Evolutionary conservation across 2,797 vertebrate genomes (phyloP), one percentile per base, ranked within the genome.

Genomic region (Smutsia gigantea): DNA sequence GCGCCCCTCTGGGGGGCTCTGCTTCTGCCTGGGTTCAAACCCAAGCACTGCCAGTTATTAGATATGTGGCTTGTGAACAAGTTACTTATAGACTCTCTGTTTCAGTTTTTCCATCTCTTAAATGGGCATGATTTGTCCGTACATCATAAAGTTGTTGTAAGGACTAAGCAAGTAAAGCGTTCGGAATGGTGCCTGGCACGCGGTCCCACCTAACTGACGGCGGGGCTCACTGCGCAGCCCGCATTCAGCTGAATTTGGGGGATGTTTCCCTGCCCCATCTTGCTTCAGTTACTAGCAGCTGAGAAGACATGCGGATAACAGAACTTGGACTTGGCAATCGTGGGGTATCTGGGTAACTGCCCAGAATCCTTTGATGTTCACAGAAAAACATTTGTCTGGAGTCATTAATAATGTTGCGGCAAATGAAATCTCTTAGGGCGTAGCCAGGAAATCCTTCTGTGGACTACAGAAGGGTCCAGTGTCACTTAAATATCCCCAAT

Each of bases 401-500:
- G 93, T 98, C 87, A 57, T 39, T 84, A 74, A 96, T 97, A 66
- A 89, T 18, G 74, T 96, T 96, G 90, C 86, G 96, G 90, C 95
- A 93, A 46, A 96, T 86, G 96, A 97, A 96, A 42, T 98, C 96
- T 97, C 98, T 46, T 94, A 94, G 97, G 95, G 96, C 53, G 66
- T 39, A 95, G 97, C 90, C 96, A 97, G 97, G 96, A 97, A 98
- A 98, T 85, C 84, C 87, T 91, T 57, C 94, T 89, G 91, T 92
- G 88, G 94, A 97, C 96, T 96, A 86, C 81, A 68, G 96, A n/a
- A 0, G 83, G 95, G 89, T 79, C 93, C 97, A 90, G 95, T 96
- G 84, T 98, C 94, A 98, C 98, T 98, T 98, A 97, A 98, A 97
- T 98, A 98, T 97, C 88, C 96, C 97, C 49, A 95, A 97, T 98